phyloP scores from a whole-genome alignment of 2,888 invertebrate genomes.

The Didymodactylos carnosus region DNA sequence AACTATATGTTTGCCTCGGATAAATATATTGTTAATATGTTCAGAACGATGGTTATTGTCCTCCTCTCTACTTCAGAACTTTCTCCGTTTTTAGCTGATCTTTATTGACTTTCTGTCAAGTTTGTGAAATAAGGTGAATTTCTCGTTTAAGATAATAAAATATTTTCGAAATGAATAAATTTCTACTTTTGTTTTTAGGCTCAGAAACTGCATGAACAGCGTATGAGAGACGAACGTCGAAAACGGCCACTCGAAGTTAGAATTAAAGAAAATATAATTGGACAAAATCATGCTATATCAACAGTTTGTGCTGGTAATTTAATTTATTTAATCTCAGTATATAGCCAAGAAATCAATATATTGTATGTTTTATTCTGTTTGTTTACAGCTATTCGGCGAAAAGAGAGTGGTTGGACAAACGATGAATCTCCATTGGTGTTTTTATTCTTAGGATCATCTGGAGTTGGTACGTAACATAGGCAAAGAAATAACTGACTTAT shows the following conservation, averaged over 20 bases:
- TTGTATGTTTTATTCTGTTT: too few species aligned
- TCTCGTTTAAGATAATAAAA: background rate
- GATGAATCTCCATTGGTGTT: slow-evolving; percentile 77
- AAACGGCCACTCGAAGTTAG: slow-evolving; percentile 63
- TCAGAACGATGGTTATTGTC: too few species aligned
- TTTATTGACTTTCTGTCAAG: too few species aligned
- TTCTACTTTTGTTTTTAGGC: slow-evolving; percentile 15
- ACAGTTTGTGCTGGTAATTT: slow-evolving; percentile 24
- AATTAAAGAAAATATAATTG: slow-evolving; percentile 59
- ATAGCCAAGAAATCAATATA: background rate
- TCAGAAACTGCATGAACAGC: slow-evolving; percentile 39
- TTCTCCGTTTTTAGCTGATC: too few species aligned
- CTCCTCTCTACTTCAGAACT: too few species aligned
- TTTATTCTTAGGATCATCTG: slow-evolving; percentile 73
- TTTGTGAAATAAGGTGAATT: too few species aligned
- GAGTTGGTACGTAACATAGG: slow-evolving; percentile 49
- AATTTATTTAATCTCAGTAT: background rate
- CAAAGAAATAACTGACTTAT: too few species aligned
- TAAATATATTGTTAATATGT: too few species aligned
- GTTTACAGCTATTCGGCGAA: slow-evolving; percentile 52
- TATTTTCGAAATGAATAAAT: background rate
- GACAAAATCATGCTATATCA: slow-evolving; percentile 45
- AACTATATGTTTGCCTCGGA: too few species aligned
- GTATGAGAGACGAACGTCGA: slow-evolving; percentile 56
- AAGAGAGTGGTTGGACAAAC: slow-evolving; percentile 79